phyloP scores from a whole-genome alignment of 2,888 invertebrate genomes.

The Platycheirus albimanus region DNA sequence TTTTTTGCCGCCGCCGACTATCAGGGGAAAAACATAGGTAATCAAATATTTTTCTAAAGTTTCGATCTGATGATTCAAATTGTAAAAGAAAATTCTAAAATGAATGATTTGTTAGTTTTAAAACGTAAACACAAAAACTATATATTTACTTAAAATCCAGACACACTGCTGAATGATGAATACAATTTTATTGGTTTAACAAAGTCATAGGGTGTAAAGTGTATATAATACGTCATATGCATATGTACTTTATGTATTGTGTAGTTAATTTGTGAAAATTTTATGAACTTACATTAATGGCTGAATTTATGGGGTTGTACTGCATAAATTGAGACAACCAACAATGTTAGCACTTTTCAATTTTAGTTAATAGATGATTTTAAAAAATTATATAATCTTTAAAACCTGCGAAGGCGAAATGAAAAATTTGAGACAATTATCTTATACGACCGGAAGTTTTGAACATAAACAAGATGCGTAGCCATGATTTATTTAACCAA shows the following conservation, averaged over 20 bases:
- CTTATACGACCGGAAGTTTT: no score
- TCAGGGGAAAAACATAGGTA: no score
- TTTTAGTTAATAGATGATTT: no score
- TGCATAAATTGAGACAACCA: constrained; percentile 21
- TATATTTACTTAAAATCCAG: constrained; percentile 43
- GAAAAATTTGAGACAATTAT: no score
- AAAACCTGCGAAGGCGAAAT: no score
- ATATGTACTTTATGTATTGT: no score
- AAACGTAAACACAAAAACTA: constrained; percentile 33
- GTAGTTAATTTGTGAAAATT: constrained; percentile 35
- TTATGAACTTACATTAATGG: constrained; percentile 35
- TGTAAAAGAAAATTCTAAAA: not conserved
- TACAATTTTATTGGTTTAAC: constrained; percentile 29
- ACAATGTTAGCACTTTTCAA: no score
- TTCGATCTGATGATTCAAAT: constrained; percentile 8
- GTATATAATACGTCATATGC: constrained; percentile 3
- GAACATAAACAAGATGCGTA: no score
- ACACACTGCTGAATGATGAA: constrained; percentile 29
- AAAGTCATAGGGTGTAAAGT: constrained; percentile 2
- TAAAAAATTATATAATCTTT: no score
- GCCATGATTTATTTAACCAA: no score
- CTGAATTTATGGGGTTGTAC: constrained; percentile 22
- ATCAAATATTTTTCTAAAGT: not conserved
- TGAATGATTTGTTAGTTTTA: constrained; percentile 38
- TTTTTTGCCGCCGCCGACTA: no score